These are phyloP conservation scores for Brachionus rotundiformis DNA, from an alignment of 1,140 invertebrate genomes.

Conservation along the genomic window DNA sequence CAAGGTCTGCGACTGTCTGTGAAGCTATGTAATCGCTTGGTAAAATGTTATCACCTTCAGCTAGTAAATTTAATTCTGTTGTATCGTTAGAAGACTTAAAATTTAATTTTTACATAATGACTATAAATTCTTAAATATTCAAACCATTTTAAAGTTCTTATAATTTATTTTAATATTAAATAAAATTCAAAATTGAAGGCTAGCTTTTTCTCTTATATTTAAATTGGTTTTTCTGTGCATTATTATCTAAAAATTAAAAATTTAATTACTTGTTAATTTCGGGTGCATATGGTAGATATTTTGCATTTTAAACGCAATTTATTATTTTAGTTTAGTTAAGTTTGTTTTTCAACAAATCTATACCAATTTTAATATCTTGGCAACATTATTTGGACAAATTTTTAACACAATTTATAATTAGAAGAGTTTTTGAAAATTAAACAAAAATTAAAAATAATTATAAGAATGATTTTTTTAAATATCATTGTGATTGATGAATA, in stretches of 20 bases:
- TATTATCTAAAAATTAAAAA: too few relatives aligned
- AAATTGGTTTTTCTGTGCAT: not conserved
- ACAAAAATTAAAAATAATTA: too few relatives aligned
- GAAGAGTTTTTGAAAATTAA: too few relatives aligned
- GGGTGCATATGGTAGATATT: not conserved
- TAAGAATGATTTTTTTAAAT: too few relatives aligned
- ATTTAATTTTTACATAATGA: not conserved
- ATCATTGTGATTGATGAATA: too few relatives aligned
- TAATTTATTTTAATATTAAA: not conserved
- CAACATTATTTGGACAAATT: not conserved
- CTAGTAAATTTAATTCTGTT: not conserved
- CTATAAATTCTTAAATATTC: not conserved
- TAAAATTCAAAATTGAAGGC: not conserved
- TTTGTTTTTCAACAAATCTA: not conserved
- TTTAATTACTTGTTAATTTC: too few relatives aligned
- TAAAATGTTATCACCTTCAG: constrained; percentile 7
- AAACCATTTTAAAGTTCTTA: constrained; percentile 24
- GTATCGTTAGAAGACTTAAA: constrained; percentile 21
- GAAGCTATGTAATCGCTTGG: constrained; percentile 21
- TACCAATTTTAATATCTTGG: not conserved
- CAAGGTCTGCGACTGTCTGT: not conserved
- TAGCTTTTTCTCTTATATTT: not conserved
- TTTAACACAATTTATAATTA: too few relatives aligned
- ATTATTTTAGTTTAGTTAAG: not conserved
- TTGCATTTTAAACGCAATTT: not conserved